Evolutionary conservation across 2,888 invertebrate species (phyloP).

Genomic region (Tenthredo livida): DNA sequence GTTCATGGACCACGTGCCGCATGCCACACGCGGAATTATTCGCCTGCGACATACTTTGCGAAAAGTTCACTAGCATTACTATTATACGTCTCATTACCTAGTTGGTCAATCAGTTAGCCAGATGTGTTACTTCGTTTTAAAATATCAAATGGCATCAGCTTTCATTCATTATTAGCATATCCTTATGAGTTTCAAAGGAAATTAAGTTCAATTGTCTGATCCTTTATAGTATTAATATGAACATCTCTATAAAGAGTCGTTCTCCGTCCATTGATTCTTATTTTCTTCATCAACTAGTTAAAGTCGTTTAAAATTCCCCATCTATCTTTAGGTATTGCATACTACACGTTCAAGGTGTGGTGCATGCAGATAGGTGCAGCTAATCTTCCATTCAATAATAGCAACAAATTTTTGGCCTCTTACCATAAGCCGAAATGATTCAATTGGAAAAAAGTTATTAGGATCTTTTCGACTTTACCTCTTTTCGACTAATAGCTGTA

Average conservation of each 20-base stretch:
- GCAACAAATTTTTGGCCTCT: background rate
- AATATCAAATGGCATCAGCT: background rate
- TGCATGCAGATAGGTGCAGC: background rate
- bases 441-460: background rate
- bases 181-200: background rate
- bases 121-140: slow-evolving; percentile 14
- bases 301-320: background rate
- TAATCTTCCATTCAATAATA: background rate
- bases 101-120: slow-evolving; percentile 27
- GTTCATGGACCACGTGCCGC: slow-evolving; percentile 42
- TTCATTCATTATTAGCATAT: slow-evolving; percentile 8
- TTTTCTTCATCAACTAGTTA: background rate
- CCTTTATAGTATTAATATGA: background rate
- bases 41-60: slow-evolving; percentile 40
- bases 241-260: background rate
- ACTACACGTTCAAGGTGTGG: background rate
- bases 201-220: background rate
- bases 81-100: background rate
- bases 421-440: background rate
- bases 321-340: background rate
- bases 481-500: slow-evolving; percentile 80
- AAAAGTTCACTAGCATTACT: background rate
- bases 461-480: slow-evolving; percentile 72
- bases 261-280: background rate
- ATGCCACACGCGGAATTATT: slow-evolving; percentile 39